These are phyloP conservation scores for Dinoponera quadriceps DNA, from an alignment of 1,140 invertebrate genomes.

Conservation along the genomic window DNA sequence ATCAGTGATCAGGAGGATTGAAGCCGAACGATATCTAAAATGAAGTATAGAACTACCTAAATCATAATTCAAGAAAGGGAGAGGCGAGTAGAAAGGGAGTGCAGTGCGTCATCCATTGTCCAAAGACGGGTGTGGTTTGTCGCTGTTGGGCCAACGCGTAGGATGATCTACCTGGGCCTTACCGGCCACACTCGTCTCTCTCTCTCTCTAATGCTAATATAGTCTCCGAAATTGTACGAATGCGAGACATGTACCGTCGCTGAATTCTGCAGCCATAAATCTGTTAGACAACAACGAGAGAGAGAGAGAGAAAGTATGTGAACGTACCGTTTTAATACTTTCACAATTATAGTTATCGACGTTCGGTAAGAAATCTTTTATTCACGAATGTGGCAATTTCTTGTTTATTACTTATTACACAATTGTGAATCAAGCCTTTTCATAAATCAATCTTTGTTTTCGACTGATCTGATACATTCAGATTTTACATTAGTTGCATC, in stretches of 20 bases:
- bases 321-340: neutral
- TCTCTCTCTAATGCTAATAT: conserved; percentile 76
- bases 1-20: conserved; percentile 58
- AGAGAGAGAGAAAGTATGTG: too few species aligned
- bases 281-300: conserved; percentile 51
- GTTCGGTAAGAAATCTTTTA: conserved; percentile 1
- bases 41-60: conserved; percentile 56
- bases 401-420: too few species aligned
- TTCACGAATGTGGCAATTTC: too few species aligned
- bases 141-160: conserved; percentile 75
- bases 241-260: conserved; percentile 69
- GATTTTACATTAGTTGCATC: too few species aligned
- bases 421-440: too few species aligned
- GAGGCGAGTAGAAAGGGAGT: conserved; percentile 50
- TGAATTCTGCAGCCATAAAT: conserved; percentile 72
- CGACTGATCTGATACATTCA: too few species aligned
- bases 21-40: conserved; percentile 61
- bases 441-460: too few species aligned
- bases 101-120: conserved; percentile 75
- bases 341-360: conserved; percentile 14
- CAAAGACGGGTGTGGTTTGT: conserved; percentile 76
- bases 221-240: conserved; percentile 74
- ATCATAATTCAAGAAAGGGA: conserved; percentile 74
- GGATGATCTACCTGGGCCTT: conserved; percentile 75
- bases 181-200: conserved; percentile 64